A percentile compares a stretch with the other conserved stretches of the same genome.
These are phyloP conservation scores for Ctenodactylus gundi DNA, from an alignment of 2,113 vertebrate genomes.

Conservation along the genomic window DNA sequence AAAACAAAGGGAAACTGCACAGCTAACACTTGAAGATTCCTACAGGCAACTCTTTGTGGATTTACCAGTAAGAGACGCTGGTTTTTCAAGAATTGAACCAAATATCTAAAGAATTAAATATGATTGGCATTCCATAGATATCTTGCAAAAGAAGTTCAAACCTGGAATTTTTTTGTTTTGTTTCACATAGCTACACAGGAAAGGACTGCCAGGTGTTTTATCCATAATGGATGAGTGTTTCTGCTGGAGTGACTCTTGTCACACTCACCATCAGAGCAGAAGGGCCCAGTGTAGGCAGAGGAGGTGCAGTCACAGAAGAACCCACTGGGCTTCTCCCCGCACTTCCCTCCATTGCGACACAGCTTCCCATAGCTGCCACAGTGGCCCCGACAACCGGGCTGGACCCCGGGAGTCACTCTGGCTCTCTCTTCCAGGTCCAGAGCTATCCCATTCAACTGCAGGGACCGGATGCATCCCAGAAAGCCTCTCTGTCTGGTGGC, in stretches of 20 bases:
- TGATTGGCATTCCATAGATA: not conserved
- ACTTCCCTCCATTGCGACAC: slow-evolving; percentile 91
- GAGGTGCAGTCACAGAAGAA: slow-evolving; percentile 92
- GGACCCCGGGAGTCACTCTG: slow-evolving; percentile 92
- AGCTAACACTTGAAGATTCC: not conserved
- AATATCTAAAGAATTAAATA: not conserved
- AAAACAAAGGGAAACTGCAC: not conserved
- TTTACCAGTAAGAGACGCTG: not conserved
- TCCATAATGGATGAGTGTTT: rapidly evolving
- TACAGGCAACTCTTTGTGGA: not conserved
- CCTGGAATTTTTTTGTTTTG: not conserved
- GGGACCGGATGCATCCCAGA: slow-evolving; percentile 93
- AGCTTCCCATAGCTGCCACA: slow-evolving; percentile 94
- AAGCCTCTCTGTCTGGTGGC: slow-evolving; percentile 97
- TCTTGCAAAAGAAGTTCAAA: not conserved
- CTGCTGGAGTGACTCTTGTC: rapidly evolving
- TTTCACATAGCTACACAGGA: not conserved
- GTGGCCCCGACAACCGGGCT: slow-evolving; percentile 93
- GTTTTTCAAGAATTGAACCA: not conserved
- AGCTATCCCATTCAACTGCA: slow-evolving; percentile 91
- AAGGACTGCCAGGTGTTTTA: rapidly evolving
- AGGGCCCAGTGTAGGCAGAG: slow-evolving; percentile 90
- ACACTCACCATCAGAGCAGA: slow-evolving; percentile 91
- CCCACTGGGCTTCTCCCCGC: slow-evolving; percentile 89
- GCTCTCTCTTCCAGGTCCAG: slow-evolving; percentile 94